Evolutionary conservation across 2,888 invertebrate genomes (phyloP).

Genomic region (Tipula helvola): DNA sequence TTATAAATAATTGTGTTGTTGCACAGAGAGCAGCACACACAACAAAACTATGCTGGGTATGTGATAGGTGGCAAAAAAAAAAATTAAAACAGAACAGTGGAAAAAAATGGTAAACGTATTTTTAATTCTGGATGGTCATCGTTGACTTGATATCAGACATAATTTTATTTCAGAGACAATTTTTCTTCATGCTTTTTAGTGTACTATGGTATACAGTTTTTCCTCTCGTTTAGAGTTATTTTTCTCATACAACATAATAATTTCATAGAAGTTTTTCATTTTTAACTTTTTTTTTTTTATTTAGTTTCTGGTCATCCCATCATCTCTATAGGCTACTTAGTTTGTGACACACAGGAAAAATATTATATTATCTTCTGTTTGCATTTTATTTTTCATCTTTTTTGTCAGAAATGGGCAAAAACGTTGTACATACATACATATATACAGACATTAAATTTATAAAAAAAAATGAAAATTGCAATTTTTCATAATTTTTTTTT

Average conservation of each 20-base stretch:
- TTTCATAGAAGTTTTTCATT: neutral
- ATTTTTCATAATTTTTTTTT: neutral
- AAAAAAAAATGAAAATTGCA: neutral
- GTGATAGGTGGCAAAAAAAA: neutral
- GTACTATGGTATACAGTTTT: neutral
- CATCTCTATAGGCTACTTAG: constrained; percentile 10
- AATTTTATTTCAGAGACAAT: constrained; percentile 8
- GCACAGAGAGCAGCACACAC: neutral
- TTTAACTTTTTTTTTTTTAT: neutral
- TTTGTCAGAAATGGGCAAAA: constrained; percentile 4
- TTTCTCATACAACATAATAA: neutral
- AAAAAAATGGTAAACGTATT: neutral
- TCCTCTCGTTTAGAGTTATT: constrained; percentile 4
- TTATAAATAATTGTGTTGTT: neutral
- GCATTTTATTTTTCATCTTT: constrained; percentile 5
- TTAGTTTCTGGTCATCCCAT: constrained; percentile 6
- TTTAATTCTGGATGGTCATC: constrained; percentile 6
- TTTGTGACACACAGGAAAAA: constrained; percentile 7
- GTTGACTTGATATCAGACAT: constrained; percentile 10
- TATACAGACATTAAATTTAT: neutral
- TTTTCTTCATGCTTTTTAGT: neutral
- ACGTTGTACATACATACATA: neutral
- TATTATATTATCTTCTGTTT: constrained; percentile 10
- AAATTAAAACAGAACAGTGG: neutral
- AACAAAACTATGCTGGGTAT: neutral